Base-by-base conservation (phyloP, 2,113 vertebrate species). In the Mixornis gularis region DNA sequence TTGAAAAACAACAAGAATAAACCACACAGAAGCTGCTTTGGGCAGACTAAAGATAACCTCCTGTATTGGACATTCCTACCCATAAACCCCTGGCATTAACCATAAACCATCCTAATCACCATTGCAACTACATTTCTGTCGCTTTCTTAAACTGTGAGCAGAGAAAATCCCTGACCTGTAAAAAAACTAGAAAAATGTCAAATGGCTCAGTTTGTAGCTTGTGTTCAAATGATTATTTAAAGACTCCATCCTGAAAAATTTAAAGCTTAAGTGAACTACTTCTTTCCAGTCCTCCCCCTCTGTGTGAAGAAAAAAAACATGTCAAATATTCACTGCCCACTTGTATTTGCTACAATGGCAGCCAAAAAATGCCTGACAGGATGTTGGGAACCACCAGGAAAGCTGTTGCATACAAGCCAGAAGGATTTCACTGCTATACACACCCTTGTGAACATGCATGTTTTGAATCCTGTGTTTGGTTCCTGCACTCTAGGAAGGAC, bases 221-320 rank as follows among this genome's bases (percentile, higher is more conserved):
- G 72, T 78, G 65, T 92, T 92, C 41, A 72, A 94, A 94, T 93
- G n/a, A 88, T 87, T 95, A 93, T 95, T 96, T 94, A 92, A 95
- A 86, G 64, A 92, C 44, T 88, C 30, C 36, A 83, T 86, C 44
- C 58, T 90, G 62, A 95, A 95, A 93, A 93, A 90, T 92, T 80
- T 72, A 90, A 64, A 95, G 64, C 85, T 86, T 83, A 84, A 95
- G 72, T 70, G 85, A 87, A 66, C 60, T 40, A 63, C 52, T 90
- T 92, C 49, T 76, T 89, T 81, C 70, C 55, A 51, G 52, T 92
- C 34, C n/a, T 90, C 8, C 9, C 17, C 4, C 18, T 84, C 53
- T 1, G 0, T 49, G 72, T 87, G 84, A 71, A 44, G 65, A 56
- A 84, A 78, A 78, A 78, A 74, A 29, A 1, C 40, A 14, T 19